phyloP scores from a whole-genome alignment of 2,797 vertebrate genomes.

The Fistularia commersonii region DNA sequence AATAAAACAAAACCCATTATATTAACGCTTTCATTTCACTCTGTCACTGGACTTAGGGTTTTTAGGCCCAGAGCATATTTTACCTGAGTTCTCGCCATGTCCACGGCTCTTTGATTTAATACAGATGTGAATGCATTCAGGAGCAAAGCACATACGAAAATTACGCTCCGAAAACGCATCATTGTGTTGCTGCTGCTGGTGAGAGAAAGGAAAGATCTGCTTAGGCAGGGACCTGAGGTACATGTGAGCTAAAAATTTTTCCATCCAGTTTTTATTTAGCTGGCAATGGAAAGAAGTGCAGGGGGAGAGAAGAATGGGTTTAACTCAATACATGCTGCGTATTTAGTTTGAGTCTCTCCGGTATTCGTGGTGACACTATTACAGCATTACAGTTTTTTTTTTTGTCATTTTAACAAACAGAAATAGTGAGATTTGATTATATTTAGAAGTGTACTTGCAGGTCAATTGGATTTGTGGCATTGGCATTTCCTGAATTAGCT shows the following conservation, averaged over 20 bases:
- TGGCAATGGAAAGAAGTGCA: slow-evolving; percentile 44
- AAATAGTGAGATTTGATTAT: too few relatives aligned
- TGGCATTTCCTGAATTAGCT: too few relatives aligned
- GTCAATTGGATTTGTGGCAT: too few relatives aligned
- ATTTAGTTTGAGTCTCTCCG: not conserved
- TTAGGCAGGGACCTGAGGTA: slow-evolving; percentile 33
- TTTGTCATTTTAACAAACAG: too few relatives aligned
- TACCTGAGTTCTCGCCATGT: slow-evolving; percentile 66
- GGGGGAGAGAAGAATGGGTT: slow-evolving; percentile 52
- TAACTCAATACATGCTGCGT: slow-evolving; percentile 70
- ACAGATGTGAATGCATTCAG: slow-evolving; percentile 77
- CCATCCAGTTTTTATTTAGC: slow-evolving; percentile 60
- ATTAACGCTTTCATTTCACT: not conserved
- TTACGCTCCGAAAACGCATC: slow-evolving; percentile 52
- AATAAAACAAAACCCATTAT: slow-evolving; percentile 9
- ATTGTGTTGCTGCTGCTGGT: slow-evolving; percentile 36
- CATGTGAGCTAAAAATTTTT: slow-evolving; percentile 60
- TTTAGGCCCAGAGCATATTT: slow-evolving; percentile 9
- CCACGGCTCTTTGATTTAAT: slow-evolving; percentile 50
- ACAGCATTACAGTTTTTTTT: too few relatives aligned
- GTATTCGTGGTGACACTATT: too few relatives aligned
- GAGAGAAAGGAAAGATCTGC: slow-evolving; percentile 39
- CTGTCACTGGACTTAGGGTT: not conserved
- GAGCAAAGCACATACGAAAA: slow-evolving; percentile 71
- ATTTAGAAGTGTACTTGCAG: too few relatives aligned